Conservation (phyloP, 1,140 invertebrate species). For the Mya arenaria region DNA sequence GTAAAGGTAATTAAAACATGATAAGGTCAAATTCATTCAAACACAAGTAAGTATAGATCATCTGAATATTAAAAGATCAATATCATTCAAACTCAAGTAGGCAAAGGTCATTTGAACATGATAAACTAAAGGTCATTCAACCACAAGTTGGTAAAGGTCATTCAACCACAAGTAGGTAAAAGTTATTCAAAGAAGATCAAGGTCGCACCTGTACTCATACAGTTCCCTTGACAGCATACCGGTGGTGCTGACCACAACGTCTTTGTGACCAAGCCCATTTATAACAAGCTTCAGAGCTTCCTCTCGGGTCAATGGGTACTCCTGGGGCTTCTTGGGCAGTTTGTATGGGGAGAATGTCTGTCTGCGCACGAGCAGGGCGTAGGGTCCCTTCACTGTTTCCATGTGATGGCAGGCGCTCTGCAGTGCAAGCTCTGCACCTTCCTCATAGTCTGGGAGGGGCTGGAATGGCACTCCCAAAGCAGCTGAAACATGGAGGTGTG, state of each 20-base stretch:
- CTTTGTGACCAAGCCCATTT: constrained; percentile 72
- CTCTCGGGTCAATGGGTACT: constrained; percentile 77
- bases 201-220: constrained; percentile 78
- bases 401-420: constrained; percentile 81
- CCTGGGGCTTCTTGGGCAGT: constrained; percentile 63
- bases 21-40: no score
- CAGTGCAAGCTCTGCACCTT: constrained; percentile 78
- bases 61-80: no score
- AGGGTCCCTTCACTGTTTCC: constrained; percentile 79
- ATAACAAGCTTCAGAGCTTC: constrained; percentile 75
- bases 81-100: no score
- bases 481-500: no score
- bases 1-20: no score
- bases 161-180: no score
- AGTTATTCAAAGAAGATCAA: no score
- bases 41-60: no score
- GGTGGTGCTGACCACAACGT: constrained; percentile 81
- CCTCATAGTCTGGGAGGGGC: constrained; percentile 81
- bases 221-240: constrained; percentile 82
- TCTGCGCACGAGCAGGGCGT: constrained; percentile 81
- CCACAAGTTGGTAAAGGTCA: no score
- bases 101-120: no score
- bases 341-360: constrained; percentile 82
- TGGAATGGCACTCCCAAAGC: constrained; percentile 82
- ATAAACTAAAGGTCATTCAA: no score